phyloP scores from a whole-genome alignment of 2,113 vertebrate species.

The Nyctibius bracteatus region DNA sequence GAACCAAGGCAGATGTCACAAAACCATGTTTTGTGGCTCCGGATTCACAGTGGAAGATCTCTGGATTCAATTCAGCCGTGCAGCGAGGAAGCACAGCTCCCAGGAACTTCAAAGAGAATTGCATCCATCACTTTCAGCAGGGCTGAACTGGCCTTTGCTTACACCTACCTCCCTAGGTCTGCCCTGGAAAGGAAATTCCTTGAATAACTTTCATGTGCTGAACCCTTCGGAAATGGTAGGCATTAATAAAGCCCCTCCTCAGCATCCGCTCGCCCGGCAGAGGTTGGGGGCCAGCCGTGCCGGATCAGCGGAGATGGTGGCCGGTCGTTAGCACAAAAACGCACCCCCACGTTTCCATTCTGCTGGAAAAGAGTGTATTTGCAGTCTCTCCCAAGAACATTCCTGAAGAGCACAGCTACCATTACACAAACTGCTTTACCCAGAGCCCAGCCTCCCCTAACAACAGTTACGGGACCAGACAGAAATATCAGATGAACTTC shows the following conservation, averaged over 20 bases:
- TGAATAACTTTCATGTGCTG: slow-evolving; percentile 54
- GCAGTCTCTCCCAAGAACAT: slow-evolving; percentile 39
- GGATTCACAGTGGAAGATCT: neutral
- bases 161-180: slow-evolving; percentile 43
- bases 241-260: slow-evolving; percentile 43
- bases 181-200: slow-evolving; percentile 58
- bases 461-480: slow-evolving; percentile 37
- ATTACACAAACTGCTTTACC: slow-evolving; percentile 70
- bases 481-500: slow-evolving; percentile 26
- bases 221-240: slow-evolving; percentile 48
- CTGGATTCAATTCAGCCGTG: slow-evolving; percentile 43
- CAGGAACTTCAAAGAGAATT: slow-evolving; percentile 32
- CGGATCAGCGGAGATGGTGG: neutral
- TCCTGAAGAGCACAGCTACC: slow-evolving; percentile 53
- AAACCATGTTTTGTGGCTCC: neutral
- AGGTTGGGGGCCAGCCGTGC: slow-evolving; percentile 14
- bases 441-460: slow-evolving; percentile 51
- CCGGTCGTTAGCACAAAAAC: neutral
- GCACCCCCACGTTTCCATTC: neutral
- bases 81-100: neutral
- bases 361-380: slow-evolving; percentile 27
- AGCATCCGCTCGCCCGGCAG: slow-evolving; percentile 32
- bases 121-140: slow-evolving; percentile 23
- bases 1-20: slow-evolving; percentile 11
- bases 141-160: slow-evolving; percentile 20